Conservation (phyloP, 1,140 invertebrate species). For the Hermatobates lingyangjiaoensis region DNA sequence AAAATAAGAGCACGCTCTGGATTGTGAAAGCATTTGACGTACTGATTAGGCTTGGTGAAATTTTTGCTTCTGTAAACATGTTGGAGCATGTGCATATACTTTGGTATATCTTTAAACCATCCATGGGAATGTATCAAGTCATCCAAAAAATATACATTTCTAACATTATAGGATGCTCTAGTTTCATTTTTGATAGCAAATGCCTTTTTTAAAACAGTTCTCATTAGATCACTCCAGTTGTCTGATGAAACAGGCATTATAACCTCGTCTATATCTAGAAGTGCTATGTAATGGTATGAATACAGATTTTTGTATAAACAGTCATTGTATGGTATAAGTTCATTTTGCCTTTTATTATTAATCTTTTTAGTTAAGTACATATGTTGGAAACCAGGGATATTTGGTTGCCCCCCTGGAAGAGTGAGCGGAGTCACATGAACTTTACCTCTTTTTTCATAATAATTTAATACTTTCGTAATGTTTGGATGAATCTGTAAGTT, state of each 20-base stretch:
- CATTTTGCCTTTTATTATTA: constrained; percentile 82
- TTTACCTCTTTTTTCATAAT: constrained; percentile 55
- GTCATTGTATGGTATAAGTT: constrained; percentile 92
- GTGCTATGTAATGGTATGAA: constrained; percentile 70
- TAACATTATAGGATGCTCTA: constrained; percentile 69
- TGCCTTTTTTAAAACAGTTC: constrained; percentile 44
- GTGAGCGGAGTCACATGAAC: constrained; percentile 73
- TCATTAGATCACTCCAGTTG: constrained; percentile 65
- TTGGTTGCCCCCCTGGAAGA: constrained; percentile 76
- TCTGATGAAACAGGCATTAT: constrained; percentile 70
- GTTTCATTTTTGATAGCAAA: constrained; percentile 48
- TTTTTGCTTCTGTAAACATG: constrained; percentile 78
- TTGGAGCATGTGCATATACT: constrained; percentile 85
- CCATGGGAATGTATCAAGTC: constrained; percentile 64
- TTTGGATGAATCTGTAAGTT: constrained; percentile 77
- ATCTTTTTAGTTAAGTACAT: constrained; percentile 75
- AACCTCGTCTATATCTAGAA: constrained; percentile 85
- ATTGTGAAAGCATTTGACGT: constrained; percentile 88
- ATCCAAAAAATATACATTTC: constrained; percentile 89
- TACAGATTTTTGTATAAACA: constrained; percentile 88
- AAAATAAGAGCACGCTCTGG: constrained; percentile 70
- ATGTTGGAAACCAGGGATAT: constrained; percentile 70
- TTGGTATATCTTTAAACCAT: constrained; percentile 64
- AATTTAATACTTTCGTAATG: constrained; percentile 66
- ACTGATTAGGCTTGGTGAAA: constrained; percentile 82